Evolutionary conservation across 2,113 vertebrate genomes (phyloP), one percentile per base, ranked within the genome.

Genomic region (Dromiciops gliroides): DNA sequence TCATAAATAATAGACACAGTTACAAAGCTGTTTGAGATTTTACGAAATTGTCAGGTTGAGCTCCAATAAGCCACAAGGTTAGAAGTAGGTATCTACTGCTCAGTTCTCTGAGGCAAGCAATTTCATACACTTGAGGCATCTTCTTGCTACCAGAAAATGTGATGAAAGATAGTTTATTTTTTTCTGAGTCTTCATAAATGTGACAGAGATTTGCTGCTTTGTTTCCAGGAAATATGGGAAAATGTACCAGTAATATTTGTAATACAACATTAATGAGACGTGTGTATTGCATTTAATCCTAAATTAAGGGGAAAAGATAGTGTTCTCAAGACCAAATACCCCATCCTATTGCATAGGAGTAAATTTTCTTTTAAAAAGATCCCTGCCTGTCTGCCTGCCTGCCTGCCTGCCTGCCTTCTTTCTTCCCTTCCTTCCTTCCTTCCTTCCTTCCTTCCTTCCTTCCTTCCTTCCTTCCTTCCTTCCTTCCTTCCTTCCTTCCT

Each of bases 1-100:
- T 97, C 95, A 93, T 96, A 96, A 96, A 97, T 95, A 95, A 95
- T 90, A 94, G 95, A 93, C 91, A 91, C 50, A 47, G 95, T 92
- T 96, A 60, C 91, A 88, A 56, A 94, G 93, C 93, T 97, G 47
- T 93, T 97, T 95, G 94, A 97, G 94, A 95, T 96, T 98, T 91
- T 94, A 89, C 92, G 89, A 97, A 91, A 98, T 97, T 96, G 91
- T 93, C 56, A 22, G 60, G 92, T 91, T 95, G 95, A 92, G 96
- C 67, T 92, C 95, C 93, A 94, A 28, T 94, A 90, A 93, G 93
- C 96, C 44, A 52, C 92, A 95, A 51, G 93, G 97, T 96, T 49
- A 94, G 94, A 93, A 88, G 56, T 90, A 48, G 83, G 91, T 95
- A 96, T 95, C 96, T 92, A 50, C 93, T 92, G 94, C 96, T 95